Evolutionary conservation across 2,888 invertebrate species (phyloP), one percentile per base, ranked within the genome.

Genomic region (Drosophila siamana): DNA sequence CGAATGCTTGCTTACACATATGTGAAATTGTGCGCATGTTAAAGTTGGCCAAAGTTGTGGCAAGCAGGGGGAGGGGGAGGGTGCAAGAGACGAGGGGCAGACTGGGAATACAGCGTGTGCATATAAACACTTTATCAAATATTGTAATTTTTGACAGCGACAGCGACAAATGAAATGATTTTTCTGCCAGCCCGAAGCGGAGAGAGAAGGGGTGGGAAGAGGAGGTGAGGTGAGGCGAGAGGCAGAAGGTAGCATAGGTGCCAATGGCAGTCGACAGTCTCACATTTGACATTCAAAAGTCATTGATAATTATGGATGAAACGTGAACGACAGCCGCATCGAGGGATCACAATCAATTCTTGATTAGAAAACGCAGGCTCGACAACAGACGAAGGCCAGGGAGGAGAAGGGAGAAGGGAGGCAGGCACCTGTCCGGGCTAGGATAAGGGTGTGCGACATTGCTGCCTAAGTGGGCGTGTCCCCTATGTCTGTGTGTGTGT

Each of bases 251-350:
- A 38, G 13, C 22, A 22, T 28, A 46, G 72, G 77, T 83, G 89
- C 70, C 84, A 83, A 73, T 82, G 71, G 79, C 84, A 71, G 80
- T 59, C 66, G 43, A 30, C 57, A 41, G 48, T 63, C 67, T 82
- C 76, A 87, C 89, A 85, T 85, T 85, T 87, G 85, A 89, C 85
- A 85, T 85, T 85, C 85, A 85, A 85, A 85, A 85, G 85, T 89
- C 85, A 85, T 85, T 85, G 85, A 85, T 85, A 85, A 85, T 85
- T 85, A 85, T 85, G 85, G 80, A 70, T 79, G 80, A 86, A 87
- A 85, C 85, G 88, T 85, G 89, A 89, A 85, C 88, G 85, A 85
- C 85, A 85, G 89, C 86, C 89, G 89, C 88, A 82, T 85, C 85
- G 82, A 89, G 85, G 88, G 85, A 85, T 85, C 85, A 85, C 89